Evolutionary conservation across 92 coral and sea anemone species (phyloP), one percentile per base, ranked within the genome.

Genomic region (Metridium senile): DNA sequence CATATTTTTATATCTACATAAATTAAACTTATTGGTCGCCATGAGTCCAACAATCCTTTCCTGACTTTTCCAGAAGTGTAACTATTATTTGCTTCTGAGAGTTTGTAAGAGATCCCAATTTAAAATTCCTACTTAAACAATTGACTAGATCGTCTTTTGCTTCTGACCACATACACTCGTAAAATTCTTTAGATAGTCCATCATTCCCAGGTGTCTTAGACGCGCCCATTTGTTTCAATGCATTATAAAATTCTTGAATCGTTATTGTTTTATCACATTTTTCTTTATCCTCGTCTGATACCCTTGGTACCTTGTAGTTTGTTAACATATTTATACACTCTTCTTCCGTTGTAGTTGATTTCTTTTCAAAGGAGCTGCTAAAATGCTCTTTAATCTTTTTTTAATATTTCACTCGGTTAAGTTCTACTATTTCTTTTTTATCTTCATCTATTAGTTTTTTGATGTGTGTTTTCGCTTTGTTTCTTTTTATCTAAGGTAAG

Each of bases 1-100:
- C 77, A 72, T 21, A 72, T 72, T n/a, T 72, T 72, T 72, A 54
- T 31, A 72, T 72, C 77, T 1, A 72, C 77, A 26, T 72, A 43
- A 21, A 72, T 72, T 1, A 72, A 23, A 28, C 77, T 72, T 47
- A 72, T 71, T 29, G 76, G 76, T n/a, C 63, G 61, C 76, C 62
- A 39, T 21, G 21, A 33, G 4, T 45, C 21, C 33, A 69, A 23
- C 19, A 29, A 69, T 69, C 74, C 21, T 69, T 69, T 1, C 58
- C 74, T 69, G 19, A 54, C 34, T 69, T 69, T 69, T 69, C 74
- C n/a, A 45, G 18, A 3, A 69, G 33, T 20, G 74, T 69, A 16
- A 69, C 34, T n/a, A 69, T 45, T 34, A 47, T 47, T 54, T 69
- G 74, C 33, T 69, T 69, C 34, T 69, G 74, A 23, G 74, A 34